Evolutionary conservation across 2,888 invertebrate species (phyloP), one percentile per base, ranked within the genome.

Genomic region (Microplitis manilae): DNA sequence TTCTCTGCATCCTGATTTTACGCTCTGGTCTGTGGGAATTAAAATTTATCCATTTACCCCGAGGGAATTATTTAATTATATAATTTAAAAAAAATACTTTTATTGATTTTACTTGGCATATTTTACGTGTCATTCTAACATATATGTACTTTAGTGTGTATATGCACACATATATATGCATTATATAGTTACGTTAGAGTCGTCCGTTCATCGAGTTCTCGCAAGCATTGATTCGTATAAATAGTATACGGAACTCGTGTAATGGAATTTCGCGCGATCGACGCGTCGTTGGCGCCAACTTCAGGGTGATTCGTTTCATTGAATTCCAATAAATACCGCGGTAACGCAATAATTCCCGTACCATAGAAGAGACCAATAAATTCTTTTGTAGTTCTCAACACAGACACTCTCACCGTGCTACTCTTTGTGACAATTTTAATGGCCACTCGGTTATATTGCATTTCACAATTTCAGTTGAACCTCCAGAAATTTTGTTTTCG

Each of bases 281-380:
- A 17, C 64, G 71, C 73, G 60, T 74, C 61, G 68, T 73, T 74
- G 60, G 69, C 76, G 71, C 76, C 78, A 68, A 69, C 20, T 67
- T 50, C 61, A 60, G 67, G 68, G 69, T 59, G 73, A 77, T 78
- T 80, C 80, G 79, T 81, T 81, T 82, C 79, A 82, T 81, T 81
- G 81, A 82, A 81, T 81, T 81, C 80, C 83, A 80, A 82, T 83
- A 81, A 82, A 81, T 81, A 82, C 78, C 77, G 73, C 69, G 70
- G 69, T 72, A 73, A 73, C 71, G 74, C 79, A 80, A 81, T 82
- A 79, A 81, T 81, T 81, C 61, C 70, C 64, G n/a, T 17, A n/a
- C 71, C n/a, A 73, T 40, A 67, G n/a, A 75, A 79, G 71, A 41
- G 76, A 73, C 70, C 80, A 71, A 81, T 82, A 82, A 80, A 82